Evolutionary conservation across 1,140 invertebrate species (phyloP), one percentile per base, ranked within the genome.

Genomic region (Hylaeus volcanicus): DNA sequence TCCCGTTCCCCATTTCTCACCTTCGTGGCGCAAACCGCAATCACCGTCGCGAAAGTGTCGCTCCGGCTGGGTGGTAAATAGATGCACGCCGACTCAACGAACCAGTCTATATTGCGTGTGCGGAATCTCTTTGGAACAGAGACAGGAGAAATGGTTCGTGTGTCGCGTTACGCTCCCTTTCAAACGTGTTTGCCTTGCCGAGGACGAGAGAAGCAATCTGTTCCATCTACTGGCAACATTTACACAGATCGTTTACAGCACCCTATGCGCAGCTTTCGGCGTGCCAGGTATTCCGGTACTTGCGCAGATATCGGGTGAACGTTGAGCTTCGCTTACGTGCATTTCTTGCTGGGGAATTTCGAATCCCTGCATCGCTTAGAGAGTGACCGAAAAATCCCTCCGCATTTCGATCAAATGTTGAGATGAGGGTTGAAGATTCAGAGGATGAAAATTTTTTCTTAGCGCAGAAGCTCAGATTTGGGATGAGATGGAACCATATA

Each of bases 151-250:
- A 26, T 15, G 14, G n/a, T n/a, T 51, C 15, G 61, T 56, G 70
- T 66, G 60, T 72, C 53, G 64, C 65, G 69, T 56, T 43, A 11
- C 63, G 39, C 12, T 45, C 12, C 43, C 26, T 56, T 77, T 73
- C 74, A 56, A 74, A 74, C 37, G 70, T 71, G 74, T 74, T 72
- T 72, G 75, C 51, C 70, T 66, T 70, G 41, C 15, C 26, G 48
- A 51, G 74, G 61, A 53, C 55, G 75, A 41, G 83, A 73, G 80
- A 82, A 82, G 85, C 85, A 86, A 86, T 86, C 84, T 80, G 85
- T 86, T 83, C 76, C 84, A 86, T 86, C 82, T 86, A 80, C 81
- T 53, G 64, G 75, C 75, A 83, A 83, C 85, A 84, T 86, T 83
- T 83, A 83, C 81, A 86, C 58, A 84, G 76, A 86, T 83, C 85